phyloP scores from a whole-genome alignment of 2,113 vertebrate genomes.

The Gymnocephalus cernua region DNA sequence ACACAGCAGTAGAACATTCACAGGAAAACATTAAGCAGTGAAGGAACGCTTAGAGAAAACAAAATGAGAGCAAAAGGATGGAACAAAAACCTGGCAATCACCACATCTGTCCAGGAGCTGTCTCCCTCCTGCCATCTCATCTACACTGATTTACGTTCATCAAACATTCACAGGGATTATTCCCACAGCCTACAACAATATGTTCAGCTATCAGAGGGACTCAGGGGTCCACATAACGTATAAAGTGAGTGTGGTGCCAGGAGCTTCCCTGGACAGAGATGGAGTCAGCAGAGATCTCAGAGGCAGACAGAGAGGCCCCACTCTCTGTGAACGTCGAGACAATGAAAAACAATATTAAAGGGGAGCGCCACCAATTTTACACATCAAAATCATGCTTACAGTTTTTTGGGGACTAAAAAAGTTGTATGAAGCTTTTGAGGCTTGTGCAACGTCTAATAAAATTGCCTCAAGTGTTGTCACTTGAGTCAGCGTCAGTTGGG shows the following conservation, averaged over 20 bases:
- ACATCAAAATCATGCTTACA: not conserved
- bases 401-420: not conserved
- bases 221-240: slow-evolving; percentile 30
- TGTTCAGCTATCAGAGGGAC: slow-evolving; percentile 31
- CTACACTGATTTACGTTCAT: slow-evolving; percentile 29
- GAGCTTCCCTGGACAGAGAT: slow-evolving; percentile 46
- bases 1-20: slow-evolving; percentile 49
- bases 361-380: not conserved
- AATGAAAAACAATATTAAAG: not conserved
- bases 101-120: slow-evolving; percentile 18
- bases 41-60: not conserved
- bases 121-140: slow-evolving; percentile 37
- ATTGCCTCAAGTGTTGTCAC: not conserved
- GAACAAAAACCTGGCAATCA: slow-evolving; percentile 9
- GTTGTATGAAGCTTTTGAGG: not conserved
- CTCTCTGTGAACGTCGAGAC: slow-evolving; percentile 12
- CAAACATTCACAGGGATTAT: slow-evolving; percentile 29
- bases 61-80: slow-evolving; percentile 20
- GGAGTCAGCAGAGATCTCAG: slow-evolving; percentile 45
- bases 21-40: slow-evolving; percentile 36
- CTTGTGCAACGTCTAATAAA: not conserved
- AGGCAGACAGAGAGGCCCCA: slow-evolving; percentile 52
- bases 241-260: slow-evolving; percentile 49
- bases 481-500: not conserved
- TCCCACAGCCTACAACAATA: slow-evolving; percentile 59